A percentile compares a stretch with the other conserved stretches of the same genome.
Conservation (phyloP, 2,797 vertebrate species). For the Luscinia megarhynchos region DNA sequence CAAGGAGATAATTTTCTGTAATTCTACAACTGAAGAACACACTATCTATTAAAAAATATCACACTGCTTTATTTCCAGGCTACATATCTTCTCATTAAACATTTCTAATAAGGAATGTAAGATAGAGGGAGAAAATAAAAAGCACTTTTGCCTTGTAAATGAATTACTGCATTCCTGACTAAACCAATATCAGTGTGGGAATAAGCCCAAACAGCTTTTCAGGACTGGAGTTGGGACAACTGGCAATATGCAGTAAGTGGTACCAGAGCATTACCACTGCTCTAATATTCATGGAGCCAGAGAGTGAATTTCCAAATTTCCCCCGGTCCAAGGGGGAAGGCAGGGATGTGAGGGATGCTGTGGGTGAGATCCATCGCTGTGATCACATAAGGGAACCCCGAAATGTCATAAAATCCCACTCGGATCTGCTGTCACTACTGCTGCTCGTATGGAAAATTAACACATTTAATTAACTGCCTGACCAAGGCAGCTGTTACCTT, state of each 20-base stretch:
- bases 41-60: not conserved
- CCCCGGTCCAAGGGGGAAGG: slow-evolving; percentile 50
- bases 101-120: slow-evolving; percentile 44
- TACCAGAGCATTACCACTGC: slow-evolving; percentile 15
- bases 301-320: slow-evolving; percentile 10
- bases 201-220: slow-evolving; percentile 61
- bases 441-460: slow-evolving; percentile 81
- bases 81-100: slow-evolving; percentile 3
- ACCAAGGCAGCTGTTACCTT: slow-evolving; percentile 87
- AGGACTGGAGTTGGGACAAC: slow-evolving; percentile 72
- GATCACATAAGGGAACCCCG: slow-evolving; percentile 76
- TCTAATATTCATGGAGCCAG: slow-evolving; percentile 61
- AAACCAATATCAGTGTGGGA: slow-evolving; percentile 63
- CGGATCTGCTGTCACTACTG: slow-evolving; percentile 81
- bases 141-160: slow-evolving; percentile 43
- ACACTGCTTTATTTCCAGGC: slow-evolving; percentile 18
- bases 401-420: slow-evolving; percentile 82
- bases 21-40: not conserved
- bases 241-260: slow-evolving; percentile 48
- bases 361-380: slow-evolving; percentile 62
- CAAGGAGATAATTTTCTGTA: slow-evolving; percentile 34
- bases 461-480: slow-evolving; percentile 86
- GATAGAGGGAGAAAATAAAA: slow-evolving; percentile 30
- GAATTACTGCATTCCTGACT: slow-evolving; percentile 63
- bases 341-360: slow-evolving; percentile 62